Evolutionary conservation across 2,113 vertebrate genomes (phyloP).

Genomic region (Rhizomys pruinosus): DNA sequence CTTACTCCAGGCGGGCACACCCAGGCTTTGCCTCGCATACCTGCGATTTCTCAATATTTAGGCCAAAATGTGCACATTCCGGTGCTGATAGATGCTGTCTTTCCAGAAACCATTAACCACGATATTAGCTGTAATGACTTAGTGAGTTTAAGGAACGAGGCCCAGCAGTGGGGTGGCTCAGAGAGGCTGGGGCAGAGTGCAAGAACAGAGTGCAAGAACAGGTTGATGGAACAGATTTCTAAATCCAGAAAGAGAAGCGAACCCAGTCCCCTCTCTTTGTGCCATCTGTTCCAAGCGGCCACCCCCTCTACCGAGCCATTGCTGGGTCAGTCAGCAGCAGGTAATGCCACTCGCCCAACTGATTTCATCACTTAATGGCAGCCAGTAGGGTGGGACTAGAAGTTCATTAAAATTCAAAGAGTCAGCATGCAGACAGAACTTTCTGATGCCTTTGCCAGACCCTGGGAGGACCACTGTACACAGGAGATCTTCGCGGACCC

Average conservation of each 20-base stretch:
- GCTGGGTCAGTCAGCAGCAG: slow-evolving; percentile 78
- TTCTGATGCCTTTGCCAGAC: slow-evolving; percentile 32
- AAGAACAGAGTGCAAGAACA: slow-evolving; percentile 63
- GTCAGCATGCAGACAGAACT: slow-evolving; percentile 73
- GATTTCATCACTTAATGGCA: slow-evolving; percentile 72
- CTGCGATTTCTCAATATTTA: slow-evolving; percentile 86
- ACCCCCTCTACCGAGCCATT: slow-evolving; percentile 64
- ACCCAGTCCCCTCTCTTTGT: slow-evolving; percentile 1
- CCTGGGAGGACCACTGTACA: neutral
- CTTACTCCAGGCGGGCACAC: slow-evolving; percentile 84
- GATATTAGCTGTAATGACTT: slow-evolving; percentile 82
- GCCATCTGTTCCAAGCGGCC: slow-evolving; percentile 51
- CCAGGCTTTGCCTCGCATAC: slow-evolving; percentile 86
- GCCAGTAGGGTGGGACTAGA: slow-evolving; percentile 64
- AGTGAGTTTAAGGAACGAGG: slow-evolving; percentile 77
- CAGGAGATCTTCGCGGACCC: neutral
- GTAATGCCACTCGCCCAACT: slow-evolving; percentile 43
- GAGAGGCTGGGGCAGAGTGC: slow-evolving; percentile 67
- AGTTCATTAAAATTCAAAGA: slow-evolving; percentile 73
- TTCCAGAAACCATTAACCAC: slow-evolving; percentile 86
- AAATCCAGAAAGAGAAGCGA: slow-evolving; percentile 68
- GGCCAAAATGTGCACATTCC: slow-evolving; percentile 79
- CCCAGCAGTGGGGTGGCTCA: slow-evolving; percentile 55
- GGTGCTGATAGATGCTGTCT: slow-evolving; percentile 81
- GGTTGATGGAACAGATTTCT: slow-evolving; percentile 49